These are phyloP conservation scores for Drosophila arizonae DNA, from an alignment of 1,140 invertebrate genomes.

Conservation along the genomic window DNA sequence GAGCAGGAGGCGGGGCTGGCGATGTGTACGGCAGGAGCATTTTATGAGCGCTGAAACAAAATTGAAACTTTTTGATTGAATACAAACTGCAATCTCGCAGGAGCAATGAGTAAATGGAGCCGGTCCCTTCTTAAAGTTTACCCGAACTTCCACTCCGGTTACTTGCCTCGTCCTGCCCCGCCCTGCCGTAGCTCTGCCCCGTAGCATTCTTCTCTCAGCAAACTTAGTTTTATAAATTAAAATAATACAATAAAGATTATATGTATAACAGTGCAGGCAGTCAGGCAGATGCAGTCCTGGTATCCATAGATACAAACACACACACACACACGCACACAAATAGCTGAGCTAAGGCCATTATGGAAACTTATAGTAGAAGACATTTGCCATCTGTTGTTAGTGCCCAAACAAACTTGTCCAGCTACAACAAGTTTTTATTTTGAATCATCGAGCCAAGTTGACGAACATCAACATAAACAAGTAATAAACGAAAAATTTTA, in stretches of 20 bases:
- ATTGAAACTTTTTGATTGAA: conserved; percentile 80
- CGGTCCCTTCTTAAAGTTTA: conserved; percentile 45
- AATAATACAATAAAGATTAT: conserved; percentile 81
- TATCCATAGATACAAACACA: neutral
- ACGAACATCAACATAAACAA: neutral
- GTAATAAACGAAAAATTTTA: neutral
- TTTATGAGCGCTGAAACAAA: conserved; percentile 65
- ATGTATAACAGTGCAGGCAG: conserved; percentile 23
- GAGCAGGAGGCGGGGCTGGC: too few species aligned
- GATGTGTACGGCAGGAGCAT: conserved; percentile 24
- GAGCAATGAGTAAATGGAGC: conserved; percentile 39
- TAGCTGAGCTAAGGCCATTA: conserved; percentile 16
- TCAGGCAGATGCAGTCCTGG: conserved; percentile 1
- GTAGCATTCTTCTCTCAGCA: conserved; percentile 25
- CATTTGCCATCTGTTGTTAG: conserved; percentile 12
- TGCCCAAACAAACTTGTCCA: neutral
- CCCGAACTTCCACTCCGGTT: conserved; percentile 41
- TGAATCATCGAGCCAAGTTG: conserved; percentile 13
- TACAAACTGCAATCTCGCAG: conserved; percentile 74
- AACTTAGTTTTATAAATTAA: conserved; percentile 79
- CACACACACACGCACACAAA: neutral
- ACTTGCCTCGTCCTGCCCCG: conserved; percentile 7
- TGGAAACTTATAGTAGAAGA: conserved; percentile 16
- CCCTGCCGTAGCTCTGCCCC: conserved; percentile 21
- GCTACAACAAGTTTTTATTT: conserved; percentile 23